phyloP scores from a whole-genome alignment of 2,113 vertebrate species.

The Paradoxurus hermaphroditus region DNA sequence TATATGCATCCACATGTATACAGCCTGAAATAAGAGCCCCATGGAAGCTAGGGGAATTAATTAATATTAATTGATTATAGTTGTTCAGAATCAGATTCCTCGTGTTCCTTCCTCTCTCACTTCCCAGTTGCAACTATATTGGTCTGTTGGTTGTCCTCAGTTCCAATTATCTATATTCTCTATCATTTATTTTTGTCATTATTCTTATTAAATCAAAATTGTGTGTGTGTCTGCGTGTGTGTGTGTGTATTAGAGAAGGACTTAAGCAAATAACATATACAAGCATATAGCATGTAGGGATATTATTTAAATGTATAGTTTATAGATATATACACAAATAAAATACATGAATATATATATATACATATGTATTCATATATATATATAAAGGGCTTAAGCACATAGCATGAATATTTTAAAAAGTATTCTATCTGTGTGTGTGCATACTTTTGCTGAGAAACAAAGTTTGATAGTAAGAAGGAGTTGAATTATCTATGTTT shows the following conservation, averaged over 20 bases:
- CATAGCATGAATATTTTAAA: not conserved
- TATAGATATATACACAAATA: not conserved
- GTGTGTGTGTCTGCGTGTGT: not conserved
- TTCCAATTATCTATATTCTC: not conserved
- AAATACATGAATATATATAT: not conserved
- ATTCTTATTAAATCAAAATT: not conserved
- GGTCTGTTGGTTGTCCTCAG: not conserved
- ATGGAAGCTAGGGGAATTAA: not conserved
- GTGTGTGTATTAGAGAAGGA: not conserved
- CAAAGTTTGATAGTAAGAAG: not conserved
- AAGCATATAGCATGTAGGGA: not conserved
- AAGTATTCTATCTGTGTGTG: not conserved
- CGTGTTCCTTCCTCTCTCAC: not conserved
- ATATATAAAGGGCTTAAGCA: not conserved
- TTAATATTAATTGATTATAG: constrained; percentile 9
- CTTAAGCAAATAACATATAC: not conserved
- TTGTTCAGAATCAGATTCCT: not conserved
- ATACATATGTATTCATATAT: too few species aligned
- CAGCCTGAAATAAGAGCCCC: not conserved
- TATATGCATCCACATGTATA: not conserved
- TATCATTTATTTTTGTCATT: not conserved
- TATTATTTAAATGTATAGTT: not conserved
- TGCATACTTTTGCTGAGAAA: constrained; percentile 25
- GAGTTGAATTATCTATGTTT: not conserved
- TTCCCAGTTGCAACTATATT: not conserved